phyloP scores from a whole-genome alignment of 2,113 vertebrate species.

The Platysteira castanea region DNA sequence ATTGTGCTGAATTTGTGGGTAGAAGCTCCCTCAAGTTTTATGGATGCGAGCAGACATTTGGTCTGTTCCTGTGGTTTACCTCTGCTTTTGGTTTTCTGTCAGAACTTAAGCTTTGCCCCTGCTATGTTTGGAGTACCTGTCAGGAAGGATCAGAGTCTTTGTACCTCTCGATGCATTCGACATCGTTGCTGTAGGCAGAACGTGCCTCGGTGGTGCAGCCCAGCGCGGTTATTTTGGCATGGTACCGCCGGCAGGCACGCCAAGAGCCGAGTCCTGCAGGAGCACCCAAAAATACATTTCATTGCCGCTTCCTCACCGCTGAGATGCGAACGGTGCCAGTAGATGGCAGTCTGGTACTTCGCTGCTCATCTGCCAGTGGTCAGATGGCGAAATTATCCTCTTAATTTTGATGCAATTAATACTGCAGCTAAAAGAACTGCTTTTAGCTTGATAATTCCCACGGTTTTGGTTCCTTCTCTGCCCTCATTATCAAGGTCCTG shows the following conservation, averaged over 20 bases:
- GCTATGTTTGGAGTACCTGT: accelerated
- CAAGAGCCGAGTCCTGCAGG: not conserved
- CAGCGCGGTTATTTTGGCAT: not conserved
- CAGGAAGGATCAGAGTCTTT: not conserved
- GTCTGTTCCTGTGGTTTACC: not conserved
- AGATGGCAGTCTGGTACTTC: constrained; percentile 72
- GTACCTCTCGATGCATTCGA: not conserved
- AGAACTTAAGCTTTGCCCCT: not conserved
- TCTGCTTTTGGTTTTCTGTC: not conserved
- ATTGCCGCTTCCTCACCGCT: not conserved
- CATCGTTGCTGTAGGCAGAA: not conserved
- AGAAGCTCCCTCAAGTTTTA: not conserved
- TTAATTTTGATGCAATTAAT: not conserved
- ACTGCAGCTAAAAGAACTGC: not conserved
- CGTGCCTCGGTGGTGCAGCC: not conserved
- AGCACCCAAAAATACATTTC: not conserved
- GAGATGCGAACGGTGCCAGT: not conserved
- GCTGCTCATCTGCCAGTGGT: not conserved
- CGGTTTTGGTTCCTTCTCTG: not conserved
- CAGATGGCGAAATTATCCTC: not conserved
- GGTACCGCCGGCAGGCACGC: accelerated
- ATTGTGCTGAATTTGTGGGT: not conserved
- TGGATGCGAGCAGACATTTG: accelerated
- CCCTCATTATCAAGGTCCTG: not conserved
- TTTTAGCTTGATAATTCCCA: not conserved